Conservation (phyloP, 2,888 invertebrate genomes). For the Sphaerophoria rueppellii region DNA sequence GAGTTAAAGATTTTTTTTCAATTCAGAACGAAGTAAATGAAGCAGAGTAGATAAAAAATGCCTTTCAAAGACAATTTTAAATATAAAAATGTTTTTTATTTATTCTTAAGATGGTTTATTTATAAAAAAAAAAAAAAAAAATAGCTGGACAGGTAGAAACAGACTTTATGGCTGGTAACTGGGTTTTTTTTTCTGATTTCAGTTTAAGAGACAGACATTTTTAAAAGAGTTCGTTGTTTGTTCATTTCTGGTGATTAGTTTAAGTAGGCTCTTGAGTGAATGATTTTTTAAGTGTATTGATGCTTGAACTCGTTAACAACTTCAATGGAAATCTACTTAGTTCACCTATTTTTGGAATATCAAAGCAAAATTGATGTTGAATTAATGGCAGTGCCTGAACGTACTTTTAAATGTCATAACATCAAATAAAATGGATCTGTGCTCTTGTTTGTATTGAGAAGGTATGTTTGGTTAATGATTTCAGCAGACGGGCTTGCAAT, state of each 20-base stretch:
- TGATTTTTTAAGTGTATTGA: not conserved
- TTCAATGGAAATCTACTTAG: not conserved
- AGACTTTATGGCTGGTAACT: not conserved
- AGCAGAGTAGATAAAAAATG: constrained; percentile 13
- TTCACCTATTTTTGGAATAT: too few species aligned
- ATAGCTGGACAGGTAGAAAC: not conserved
- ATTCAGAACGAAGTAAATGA: constrained; percentile 24
- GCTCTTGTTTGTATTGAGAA: too few species aligned
- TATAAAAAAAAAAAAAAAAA: not conserved
- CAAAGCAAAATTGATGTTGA: too few species aligned
- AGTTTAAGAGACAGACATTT: not conserved
- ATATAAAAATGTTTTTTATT: constrained; percentile 34
- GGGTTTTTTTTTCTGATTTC: not conserved
- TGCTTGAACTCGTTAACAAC: not conserved
- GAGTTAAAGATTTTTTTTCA: not conserved
- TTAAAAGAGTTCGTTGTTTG: not conserved
- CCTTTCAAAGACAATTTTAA: constrained; percentile 26
- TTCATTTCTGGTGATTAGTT: not conserved
- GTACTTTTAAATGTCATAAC: too few species aligned
- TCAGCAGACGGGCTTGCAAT: too few species aligned
- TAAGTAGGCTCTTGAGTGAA: not conserved
- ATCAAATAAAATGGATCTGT: too few species aligned
- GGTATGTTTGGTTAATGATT: too few species aligned
- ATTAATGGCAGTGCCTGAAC: too few species aligned
- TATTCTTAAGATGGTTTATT: constrained; percentile 10